phyloP scores from a whole-genome alignment of 1,140 invertebrate genomes.

The Orius laevigatus region DNA sequence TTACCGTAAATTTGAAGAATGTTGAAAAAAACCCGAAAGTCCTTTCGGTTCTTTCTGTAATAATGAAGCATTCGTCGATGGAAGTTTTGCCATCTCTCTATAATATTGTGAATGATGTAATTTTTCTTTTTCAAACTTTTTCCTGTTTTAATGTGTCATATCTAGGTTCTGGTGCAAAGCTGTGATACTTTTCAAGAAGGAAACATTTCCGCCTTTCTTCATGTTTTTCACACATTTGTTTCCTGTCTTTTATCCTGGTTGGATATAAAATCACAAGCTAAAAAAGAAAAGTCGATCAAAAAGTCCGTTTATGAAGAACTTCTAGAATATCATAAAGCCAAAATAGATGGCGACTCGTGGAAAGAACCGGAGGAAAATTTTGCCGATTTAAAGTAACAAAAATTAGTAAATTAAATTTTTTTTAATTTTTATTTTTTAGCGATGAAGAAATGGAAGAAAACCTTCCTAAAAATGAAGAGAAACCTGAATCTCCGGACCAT shows the following conservation, averaged over 20 bases:
- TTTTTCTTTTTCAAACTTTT: conserved; percentile 16
- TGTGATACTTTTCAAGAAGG: conserved; percentile 35
- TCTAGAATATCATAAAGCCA: conserved; percentile 18
- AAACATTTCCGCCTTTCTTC: conserved; percentile 37
- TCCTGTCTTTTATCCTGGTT: conserved; percentile 36
- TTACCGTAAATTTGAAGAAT: conserved; percentile 40
- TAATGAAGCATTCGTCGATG: conserved; percentile 42
- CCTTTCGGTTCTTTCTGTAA: conserved; percentile 38
- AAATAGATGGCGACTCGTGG: conserved; percentile 15
- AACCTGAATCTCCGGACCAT: conserved; percentile 33
- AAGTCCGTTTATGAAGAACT: conserved; percentile 13
- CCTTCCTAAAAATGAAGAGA: conserved; percentile 18
- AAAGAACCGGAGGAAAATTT: conserved; percentile 14
- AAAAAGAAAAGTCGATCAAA: not conserved
- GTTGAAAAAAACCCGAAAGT: conserved; percentile 33
- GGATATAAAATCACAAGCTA: conserved; percentile 8
- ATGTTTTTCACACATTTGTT: conserved; percentile 45
- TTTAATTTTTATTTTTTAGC: conserved; percentile 2
- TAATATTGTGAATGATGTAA: conserved; percentile 42
- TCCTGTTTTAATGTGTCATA: conserved; percentile 6
- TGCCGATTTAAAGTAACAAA: conserved; percentile 11
- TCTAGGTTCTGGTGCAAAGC: conserved; percentile 38
- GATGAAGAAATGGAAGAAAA: conserved; percentile 16
- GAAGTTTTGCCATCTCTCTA: conserved; percentile 40
- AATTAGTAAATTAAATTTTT: conserved; percentile 11